These are phyloP conservation scores for Drosophila orena DNA, from an alignment of 1,140 invertebrate genomes.

Conservation along the genomic window DNA sequence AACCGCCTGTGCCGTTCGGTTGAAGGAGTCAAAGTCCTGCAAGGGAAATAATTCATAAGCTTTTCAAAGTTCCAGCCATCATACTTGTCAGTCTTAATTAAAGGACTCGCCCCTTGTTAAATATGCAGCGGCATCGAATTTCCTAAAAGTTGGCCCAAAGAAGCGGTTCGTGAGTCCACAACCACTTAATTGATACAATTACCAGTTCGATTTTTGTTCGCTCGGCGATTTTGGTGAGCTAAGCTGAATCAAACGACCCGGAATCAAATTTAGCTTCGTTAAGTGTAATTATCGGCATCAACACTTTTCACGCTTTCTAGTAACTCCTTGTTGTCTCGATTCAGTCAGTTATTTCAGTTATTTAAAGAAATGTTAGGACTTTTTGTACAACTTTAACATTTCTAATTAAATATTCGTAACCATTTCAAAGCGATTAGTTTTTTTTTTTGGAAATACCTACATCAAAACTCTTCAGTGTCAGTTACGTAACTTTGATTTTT, in stretches of 20 bases:
- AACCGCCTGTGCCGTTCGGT: constrained; percentile 5
- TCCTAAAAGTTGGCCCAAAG: constrained; percentile 6
- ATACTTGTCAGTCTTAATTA: constrained; percentile 41
- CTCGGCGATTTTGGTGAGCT: constrained; percentile 1
- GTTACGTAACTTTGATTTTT: not conserved
- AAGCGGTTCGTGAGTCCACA: not conserved
- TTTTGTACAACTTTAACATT: too few species aligned
- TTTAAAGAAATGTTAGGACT: not conserved
- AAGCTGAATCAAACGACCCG: constrained; percentile 10
- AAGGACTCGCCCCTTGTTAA: constrained; percentile 25
- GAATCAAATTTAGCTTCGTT: constrained; percentile 22
- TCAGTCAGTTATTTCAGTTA: too few species aligned
- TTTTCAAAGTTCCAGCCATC: constrained; percentile 26
- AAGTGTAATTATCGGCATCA: constrained; percentile 7
- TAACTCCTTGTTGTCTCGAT: too few species aligned
- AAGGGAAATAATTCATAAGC: constrained; percentile 45
- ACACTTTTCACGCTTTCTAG: too few species aligned
- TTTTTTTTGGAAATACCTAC: too few species aligned
- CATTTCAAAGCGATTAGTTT: not conserved
- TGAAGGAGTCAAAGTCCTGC: not conserved
- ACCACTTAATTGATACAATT: constrained; percentile 47
- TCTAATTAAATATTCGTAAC: constrained; percentile 1
- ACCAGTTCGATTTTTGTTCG: constrained; percentile 33
- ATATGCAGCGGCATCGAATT: constrained; percentile 42
- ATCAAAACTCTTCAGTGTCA: too few species aligned